Evolutionary conservation across 2,888 invertebrate species (phyloP).

Genomic region (Eupithecia inturbata): DNA sequence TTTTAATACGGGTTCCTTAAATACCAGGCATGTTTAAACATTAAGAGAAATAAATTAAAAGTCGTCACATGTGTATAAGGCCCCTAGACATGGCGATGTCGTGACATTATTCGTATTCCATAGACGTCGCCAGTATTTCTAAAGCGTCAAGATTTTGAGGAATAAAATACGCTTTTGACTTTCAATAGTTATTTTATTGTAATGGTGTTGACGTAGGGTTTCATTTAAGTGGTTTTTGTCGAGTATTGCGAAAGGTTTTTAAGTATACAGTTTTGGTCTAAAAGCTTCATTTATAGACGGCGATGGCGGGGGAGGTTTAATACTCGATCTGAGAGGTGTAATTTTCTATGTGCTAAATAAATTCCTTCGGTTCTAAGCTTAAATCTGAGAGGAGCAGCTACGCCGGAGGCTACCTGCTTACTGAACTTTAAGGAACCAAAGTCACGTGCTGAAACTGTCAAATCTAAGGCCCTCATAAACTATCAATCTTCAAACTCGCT

Average conservation of each 20-base stretch:
- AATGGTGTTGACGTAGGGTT: not conserved
- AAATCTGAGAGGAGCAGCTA: too few relatives aligned
- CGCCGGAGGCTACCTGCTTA: too few relatives aligned
- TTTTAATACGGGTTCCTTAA: slow-evolving; percentile 1
- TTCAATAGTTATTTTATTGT: slow-evolving; percentile 32
- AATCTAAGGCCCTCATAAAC: slow-evolving; percentile 26
- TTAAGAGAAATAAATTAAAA: slow-evolving; percentile 6
- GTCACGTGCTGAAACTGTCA: slow-evolving; percentile 25
- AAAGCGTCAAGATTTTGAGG: slow-evolving; percentile 29
- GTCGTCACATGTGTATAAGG: slow-evolving; percentile 17
- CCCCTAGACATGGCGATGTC: slow-evolving; percentile 24
- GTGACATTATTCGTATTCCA: slow-evolving; percentile 39
- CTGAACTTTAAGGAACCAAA: slow-evolving; percentile 6
- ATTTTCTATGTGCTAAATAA: too few relatives aligned
- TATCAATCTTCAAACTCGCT: slow-evolving; percentile 45
- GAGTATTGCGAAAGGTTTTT: not conserved
- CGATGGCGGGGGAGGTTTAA: too few relatives aligned
- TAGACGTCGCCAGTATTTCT: slow-evolving; percentile 29
- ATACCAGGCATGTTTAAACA: slow-evolving; percentile 10
- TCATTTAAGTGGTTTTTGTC: not conserved
- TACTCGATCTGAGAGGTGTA: not conserved
- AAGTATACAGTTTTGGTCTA: not conserved
- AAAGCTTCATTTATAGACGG: not conserved
- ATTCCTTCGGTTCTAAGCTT: too few relatives aligned
- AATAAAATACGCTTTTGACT: slow-evolving; percentile 37